phyloP scores from a whole-genome alignment of 2,888 invertebrate genomes.

The Encarsia formosa region DNA sequence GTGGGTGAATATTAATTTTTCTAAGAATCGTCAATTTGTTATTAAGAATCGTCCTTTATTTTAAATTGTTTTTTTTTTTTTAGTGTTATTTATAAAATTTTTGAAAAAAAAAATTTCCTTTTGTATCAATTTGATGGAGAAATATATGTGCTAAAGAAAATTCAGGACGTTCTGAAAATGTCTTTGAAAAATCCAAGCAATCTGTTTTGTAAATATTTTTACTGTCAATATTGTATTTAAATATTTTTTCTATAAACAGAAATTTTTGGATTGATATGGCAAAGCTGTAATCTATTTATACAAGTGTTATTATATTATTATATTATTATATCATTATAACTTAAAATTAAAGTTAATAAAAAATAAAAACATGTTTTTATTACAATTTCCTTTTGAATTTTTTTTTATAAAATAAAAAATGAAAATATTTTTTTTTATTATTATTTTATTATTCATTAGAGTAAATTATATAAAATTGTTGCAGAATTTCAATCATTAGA shows the following conservation, averaged over 20 bases:
- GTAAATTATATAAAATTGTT: too few species aligned
- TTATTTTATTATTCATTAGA: too few species aligned
- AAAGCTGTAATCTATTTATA: slow-evolving; percentile 39
- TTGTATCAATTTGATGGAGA: slow-evolving; percentile 14
- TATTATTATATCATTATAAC: not conserved
- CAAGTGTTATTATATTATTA: slow-evolving; percentile 27
- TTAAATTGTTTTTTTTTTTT: too few species aligned
- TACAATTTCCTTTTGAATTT: not conserved
- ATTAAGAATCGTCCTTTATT: too few species aligned
- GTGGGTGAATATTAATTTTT: too few species aligned
- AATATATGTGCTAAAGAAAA: slow-evolving; percentile 20
- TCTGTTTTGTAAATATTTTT: slow-evolving; percentile 37
- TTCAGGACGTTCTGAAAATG: slow-evolving; percentile 14
- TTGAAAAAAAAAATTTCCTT: slow-evolving; percentile 27
- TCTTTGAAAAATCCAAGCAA: slow-evolving; percentile 16
- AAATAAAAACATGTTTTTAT: not conserved
- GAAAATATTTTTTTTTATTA: too few species aligned
- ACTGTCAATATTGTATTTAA: slow-evolving; percentile 41
- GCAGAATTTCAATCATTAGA: too few species aligned
- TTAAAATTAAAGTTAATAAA: not conserved
- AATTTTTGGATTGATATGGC: slow-evolving; percentile 31
- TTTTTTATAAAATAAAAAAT: too few species aligned
- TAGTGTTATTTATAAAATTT: too few species aligned
- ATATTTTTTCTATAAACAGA: slow-evolving; percentile 30
- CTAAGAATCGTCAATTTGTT: too few species aligned